phyloP scores from a whole-genome alignment of 2,113 vertebrate species.

The Regulus satrapa region DNA sequence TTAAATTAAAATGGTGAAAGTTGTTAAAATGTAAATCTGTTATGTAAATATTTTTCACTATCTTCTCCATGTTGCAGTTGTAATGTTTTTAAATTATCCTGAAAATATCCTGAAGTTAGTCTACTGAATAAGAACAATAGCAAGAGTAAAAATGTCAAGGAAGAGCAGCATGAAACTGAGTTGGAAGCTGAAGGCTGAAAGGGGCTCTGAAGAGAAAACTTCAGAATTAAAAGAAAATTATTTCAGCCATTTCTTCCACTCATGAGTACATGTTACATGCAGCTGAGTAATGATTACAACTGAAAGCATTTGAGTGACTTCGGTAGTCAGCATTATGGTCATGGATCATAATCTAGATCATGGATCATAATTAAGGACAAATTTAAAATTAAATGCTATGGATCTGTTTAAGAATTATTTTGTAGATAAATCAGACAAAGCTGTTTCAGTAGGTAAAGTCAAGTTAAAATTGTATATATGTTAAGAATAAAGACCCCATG shows the following conservation, averaged over 20 bases:
- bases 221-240: background rate
- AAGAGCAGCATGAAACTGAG: background rate
- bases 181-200: background rate
- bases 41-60: too few species aligned
- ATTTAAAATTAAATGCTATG: background rate
- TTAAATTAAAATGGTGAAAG: slow-evolving; percentile 6
- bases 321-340: background rate
- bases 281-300: background rate
- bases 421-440: background rate
- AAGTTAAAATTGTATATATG: background rate
- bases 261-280: background rate
- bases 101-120: background rate
- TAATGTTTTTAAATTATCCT: background rate
- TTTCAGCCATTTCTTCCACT: background rate
- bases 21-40: too few species aligned
- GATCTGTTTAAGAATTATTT: background rate
- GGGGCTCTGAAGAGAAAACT: background rate
- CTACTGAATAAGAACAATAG: background rate
- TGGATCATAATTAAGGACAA: background rate
- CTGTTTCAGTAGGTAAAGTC: background rate
- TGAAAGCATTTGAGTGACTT: background rate
- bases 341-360: background rate
- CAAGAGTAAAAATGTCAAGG: background rate
- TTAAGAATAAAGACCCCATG: background rate
- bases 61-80: background rate